Base-by-base conservation (phyloP, 2,797 vertebrate species). In the Scleropages formosus region DNA sequence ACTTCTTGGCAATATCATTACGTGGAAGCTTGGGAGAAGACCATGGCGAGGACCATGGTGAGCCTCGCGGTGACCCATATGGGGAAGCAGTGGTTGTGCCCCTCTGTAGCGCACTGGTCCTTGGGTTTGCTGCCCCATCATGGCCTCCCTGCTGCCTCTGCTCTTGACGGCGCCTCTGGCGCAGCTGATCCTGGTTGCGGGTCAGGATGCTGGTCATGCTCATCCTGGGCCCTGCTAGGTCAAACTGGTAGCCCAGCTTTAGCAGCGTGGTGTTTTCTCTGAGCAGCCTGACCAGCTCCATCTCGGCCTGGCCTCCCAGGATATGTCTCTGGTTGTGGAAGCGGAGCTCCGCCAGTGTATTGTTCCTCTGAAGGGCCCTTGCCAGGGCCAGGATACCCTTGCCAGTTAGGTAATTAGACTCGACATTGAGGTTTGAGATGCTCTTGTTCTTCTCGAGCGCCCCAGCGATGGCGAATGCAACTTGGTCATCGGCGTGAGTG, bases 321-420 rank as follows among this genome's bases (percentile, higher is more conserved):
- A 97, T 95, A 82, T 98, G 96, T 77, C 95, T 86, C 85, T 97
- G 96, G 82, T 98, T 98, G 85, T 98, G 95, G 82, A 98, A 96
- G 31, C 96, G 91, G 24, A 98, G 90, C 78, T 97, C 95, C 9
- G 92, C 91, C 78, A 98, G 89, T 22, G 92, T 89, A 1, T 82
- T 77, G 87, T 90, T 91, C 66, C 87, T 85, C 83, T 93, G 91
- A 85, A 96, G 86, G 0, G 95, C 93, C 6, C 88, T 82, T 90
- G 94, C 88, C 76, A 98, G 88, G 62, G 95, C 93, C 82, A 96
- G 83, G 82, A 97, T 89, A 0, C 96, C 96, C 81, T 91, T 94
- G 24, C 94, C 95, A 0, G 94, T 95, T 82, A 98, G 87, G 59
- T 94, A 96, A 89, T 97, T 97, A 75, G 96, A 95, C 82, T 96